phyloP scores from a whole-genome alignment of 1,140 invertebrate species.

The Calephelis nemesis region DNA sequence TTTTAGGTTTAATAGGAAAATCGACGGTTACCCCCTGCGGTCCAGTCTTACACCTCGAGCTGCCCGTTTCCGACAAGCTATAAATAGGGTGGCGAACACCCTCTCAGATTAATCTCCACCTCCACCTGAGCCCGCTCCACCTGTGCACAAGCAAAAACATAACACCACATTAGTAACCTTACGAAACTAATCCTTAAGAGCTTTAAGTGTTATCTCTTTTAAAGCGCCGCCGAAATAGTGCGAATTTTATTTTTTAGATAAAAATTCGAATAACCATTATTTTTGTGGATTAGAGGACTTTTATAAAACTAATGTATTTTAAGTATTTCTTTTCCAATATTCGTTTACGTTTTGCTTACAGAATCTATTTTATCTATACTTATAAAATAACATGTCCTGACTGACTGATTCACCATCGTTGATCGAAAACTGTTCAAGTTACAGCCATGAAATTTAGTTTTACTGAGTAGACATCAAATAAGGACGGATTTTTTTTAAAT shows the following conservation, averaged over 20 bases:
- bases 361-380: no score
- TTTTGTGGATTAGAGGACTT: neutral
- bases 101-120: conserved; percentile 55
- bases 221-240: conserved; percentile 8
- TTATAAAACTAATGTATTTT: neutral
- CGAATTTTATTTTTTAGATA: conserved; percentile 1
- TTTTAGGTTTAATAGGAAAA: conserved; percentile 47
- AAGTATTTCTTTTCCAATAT: neutral
- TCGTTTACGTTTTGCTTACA: neutral
- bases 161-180: conserved; percentile 46
- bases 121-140: conserved; percentile 45
- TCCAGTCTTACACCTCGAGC: conserved; percentile 40
- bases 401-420: no score
- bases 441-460: no score
- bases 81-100: conserved; percentile 52
- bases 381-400: no score
- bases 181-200: conserved; percentile 40
- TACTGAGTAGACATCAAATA: no score
- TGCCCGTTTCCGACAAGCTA: conserved; percentile 47
- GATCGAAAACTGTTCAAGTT: no score
- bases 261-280: conserved; percentile 4
- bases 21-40: conserved; percentile 45
- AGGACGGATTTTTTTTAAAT: no score
- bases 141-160: conserved; percentile 50
- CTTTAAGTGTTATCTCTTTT: conserved; percentile 25